Evolutionary conservation across 2,113 vertebrate genomes (phyloP), one percentile per base, ranked within the genome.

Genomic region (Oreochromis spilurus): DNA sequence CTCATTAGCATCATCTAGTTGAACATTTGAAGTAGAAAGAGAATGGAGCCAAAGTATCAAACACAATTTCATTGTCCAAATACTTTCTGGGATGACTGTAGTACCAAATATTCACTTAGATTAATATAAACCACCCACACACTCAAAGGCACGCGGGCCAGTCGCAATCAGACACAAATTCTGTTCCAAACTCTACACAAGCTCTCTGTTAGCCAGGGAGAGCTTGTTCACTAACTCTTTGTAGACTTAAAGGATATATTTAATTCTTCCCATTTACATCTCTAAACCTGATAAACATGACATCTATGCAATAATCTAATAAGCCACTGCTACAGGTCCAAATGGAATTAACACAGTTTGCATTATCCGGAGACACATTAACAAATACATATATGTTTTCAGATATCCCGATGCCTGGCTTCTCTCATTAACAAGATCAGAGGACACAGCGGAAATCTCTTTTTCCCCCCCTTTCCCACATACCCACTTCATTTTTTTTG

Each of bases 221-320:
- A 79, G 85, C 88, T 92, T 14, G 9, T 87, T 93, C 54, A 79
- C 85, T 82, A 78, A 86, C 79, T 43, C 90, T 83, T 75, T 67
- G 72, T 81, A 48, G 62, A 91, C 80, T 89, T 86, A 81, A 72
- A 83, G 67, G 82, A 89, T 91, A 84, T 80, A 81, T 89, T 92
- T 91, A 93, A 94, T 88, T 89, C 84, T 91, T 88, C 43, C 86
- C 86, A 89, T 95, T 95, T 93, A 85, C 88, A 91, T 93, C 85
- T 92, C 85, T 91, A 90, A 95, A 96, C 92, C 94, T 93, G 87
- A 91, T 88, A 95, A 95, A 96, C 92, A 93, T 88, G 92, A 92
- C 92, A 94, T 94, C 92, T 86, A 92, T 87, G 88, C 45, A 75
- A 84, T 93, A 93, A 95, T 94, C 89, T 94, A 94, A 95, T 95